phyloP scores from a whole-genome alignment of 2,888 invertebrate genomes.

The Amblyjoppa fuscipennis region DNA sequence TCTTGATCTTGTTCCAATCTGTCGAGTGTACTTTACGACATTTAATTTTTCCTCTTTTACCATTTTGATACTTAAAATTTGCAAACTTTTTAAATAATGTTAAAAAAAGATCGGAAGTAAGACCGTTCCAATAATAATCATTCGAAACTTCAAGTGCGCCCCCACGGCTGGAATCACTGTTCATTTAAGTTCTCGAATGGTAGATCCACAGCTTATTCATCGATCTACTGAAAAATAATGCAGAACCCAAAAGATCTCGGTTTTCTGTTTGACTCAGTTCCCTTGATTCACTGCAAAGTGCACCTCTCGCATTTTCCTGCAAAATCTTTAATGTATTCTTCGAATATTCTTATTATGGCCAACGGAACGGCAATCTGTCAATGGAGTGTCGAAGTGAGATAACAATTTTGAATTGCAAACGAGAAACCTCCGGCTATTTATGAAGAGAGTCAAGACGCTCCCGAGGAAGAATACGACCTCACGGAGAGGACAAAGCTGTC shows the following conservation, averaged over 20 bases:
- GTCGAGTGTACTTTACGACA: background rate
- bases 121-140: background rate
- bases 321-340: background rate
- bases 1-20: background rate
- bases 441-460: constrained; percentile 27
- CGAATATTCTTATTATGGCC: constrained; percentile 11
- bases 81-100: background rate
- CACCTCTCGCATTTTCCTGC: background rate
- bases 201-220: no score
- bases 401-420: constrained; percentile 59
- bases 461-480: constrained; percentile 32
- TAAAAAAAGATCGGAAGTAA: background rate
- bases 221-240: no score
- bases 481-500: constrained; percentile 33
- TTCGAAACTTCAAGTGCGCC: background rate
- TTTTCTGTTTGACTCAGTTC: no score
- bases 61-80: background rate
- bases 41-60: background rate
- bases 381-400: constrained; percentile 40
- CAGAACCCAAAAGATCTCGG: no score
- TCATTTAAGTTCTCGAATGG: no score
- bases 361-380: constrained; percentile 42
- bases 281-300: background rate
- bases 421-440: constrained; percentile 23
- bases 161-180: no score